Base-by-base conservation (phyloP, 2,888 invertebrate species). In the Loripinus fragilis region DNA sequence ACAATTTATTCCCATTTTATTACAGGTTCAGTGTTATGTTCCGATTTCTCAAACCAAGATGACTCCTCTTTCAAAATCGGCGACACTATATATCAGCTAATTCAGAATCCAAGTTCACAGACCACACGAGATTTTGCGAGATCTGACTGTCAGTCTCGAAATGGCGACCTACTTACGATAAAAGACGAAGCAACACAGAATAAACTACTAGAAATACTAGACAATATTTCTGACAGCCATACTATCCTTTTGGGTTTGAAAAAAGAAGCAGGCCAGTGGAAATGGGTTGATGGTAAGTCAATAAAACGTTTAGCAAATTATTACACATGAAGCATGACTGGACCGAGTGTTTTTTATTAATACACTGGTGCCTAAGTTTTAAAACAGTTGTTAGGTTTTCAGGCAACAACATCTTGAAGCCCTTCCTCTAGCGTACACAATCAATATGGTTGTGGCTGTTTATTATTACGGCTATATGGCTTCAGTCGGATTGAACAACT, bases 171-270 rank as follows among this genome's bases (percentile, higher is more conserved):
- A 10, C 28, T 74, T 3, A 69, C 74, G 17, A 74, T 74, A 15
- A 42, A 42, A 69, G 52, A 41, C 23, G 52, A 74, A 23, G 15
- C 5, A 15, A 74, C 60, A 60, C 74, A 74, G 45, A 50, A n/a
- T 5, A 38, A n/a, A 12, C 30, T 74, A 42, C 42, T 60, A 0
- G 17, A n/a, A 15, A 28, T 42, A 28, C 33, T 74, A 0, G 7
- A 68, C 25, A n/a, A n/a, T 2, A n/a, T 68, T 8, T 74, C 74
- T 3, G 68, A 68, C 7, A 74, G 74, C 17, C 74, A 74, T 30
- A 74, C 74, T 0, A 60, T 74, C 23, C 38, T 74, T 48, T 38
- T 74, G 0, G 74, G 74, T 10, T 60, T 74, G 60, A 55, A 30
- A 30, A 52, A 42, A 25, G 30, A 69, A 10, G 69, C 35, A 2